Conservation (phyloP, 2,113 vertebrate species). For the Bothrops jararaca region DNA sequence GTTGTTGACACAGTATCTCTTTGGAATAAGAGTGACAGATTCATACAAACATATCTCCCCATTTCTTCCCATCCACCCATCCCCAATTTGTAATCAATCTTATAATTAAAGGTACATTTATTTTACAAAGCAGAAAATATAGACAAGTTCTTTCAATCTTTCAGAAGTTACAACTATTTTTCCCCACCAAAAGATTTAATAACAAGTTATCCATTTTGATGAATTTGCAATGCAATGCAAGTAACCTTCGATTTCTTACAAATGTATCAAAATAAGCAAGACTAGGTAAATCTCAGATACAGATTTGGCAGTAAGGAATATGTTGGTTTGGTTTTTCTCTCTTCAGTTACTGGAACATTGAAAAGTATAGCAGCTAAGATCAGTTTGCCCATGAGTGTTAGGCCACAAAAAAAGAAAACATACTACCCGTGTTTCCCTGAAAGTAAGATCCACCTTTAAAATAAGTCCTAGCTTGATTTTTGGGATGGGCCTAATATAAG, state of each 20-base stretch:
- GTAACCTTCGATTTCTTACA: background rate
- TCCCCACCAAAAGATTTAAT: background rate
- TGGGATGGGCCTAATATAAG: too few relatives aligned
- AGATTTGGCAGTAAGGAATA: background rate
- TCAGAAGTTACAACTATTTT: background rate
- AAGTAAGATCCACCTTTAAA: too few relatives aligned
- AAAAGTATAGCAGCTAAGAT: background rate
- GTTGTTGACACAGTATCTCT: background rate
- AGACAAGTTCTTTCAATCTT: background rate
- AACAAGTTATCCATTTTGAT: background rate
- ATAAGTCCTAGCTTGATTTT: too few relatives aligned
- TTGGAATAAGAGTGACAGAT: background rate
- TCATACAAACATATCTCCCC: background rate
- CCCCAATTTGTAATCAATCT: background rate
- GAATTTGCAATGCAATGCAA: background rate
- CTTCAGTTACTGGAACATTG: background rate
- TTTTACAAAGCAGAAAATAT: background rate
- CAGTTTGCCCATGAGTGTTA: background rate
- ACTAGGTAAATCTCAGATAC: background rate
- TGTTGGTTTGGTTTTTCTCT: background rate
- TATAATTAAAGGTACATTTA: background rate
- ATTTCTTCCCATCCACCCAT: background rate
- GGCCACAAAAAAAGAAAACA: background rate
- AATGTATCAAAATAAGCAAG: background rate
- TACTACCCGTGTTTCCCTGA: too few relatives aligned